These are phyloP conservation scores for Lophius piscatorius DNA, from an alignment of 2,113 vertebrate species.

Conservation along the genomic window DNA sequence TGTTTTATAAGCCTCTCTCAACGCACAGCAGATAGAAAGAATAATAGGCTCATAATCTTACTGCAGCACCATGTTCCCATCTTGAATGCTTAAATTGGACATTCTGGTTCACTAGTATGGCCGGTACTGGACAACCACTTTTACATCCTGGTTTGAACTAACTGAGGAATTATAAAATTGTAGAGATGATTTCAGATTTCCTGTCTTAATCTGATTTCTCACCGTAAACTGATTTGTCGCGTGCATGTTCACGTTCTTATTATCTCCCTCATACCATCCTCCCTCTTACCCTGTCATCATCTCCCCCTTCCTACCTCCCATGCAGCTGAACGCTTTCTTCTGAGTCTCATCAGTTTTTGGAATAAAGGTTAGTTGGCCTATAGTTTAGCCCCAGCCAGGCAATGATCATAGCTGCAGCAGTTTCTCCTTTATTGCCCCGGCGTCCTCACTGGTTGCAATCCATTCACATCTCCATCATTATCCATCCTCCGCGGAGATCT, in stretches of 20 bases:
- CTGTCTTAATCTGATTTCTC: conserved; percentile 19
- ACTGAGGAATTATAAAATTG: neutral
- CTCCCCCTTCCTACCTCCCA: neutral
- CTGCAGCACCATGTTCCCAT: neutral
- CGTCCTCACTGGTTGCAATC: conserved; percentile 36
- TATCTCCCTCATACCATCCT: conserved; percentile 15
- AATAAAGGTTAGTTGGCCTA: conserved; percentile 39
- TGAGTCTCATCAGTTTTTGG: conserved; percentile 23
- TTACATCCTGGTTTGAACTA: neutral
- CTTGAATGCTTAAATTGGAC: conserved; percentile 7
- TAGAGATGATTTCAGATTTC: conserved; percentile 13
- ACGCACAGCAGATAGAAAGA: no score
- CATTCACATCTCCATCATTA: conserved; percentile 38
- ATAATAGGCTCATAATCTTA: neutral
- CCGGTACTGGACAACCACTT: neutral
- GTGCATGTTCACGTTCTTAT: conserved; percentile 45
- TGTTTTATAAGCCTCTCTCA: no score
- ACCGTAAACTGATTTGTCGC: conserved; percentile 24
- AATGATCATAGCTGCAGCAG: conserved; percentile 18
- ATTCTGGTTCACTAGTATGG: neutral
- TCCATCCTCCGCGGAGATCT: conserved; percentile 26
- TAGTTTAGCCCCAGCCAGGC: conserved; percentile 15
- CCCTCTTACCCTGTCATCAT: conserved; percentile 6
- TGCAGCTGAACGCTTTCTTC: conserved; percentile 4
- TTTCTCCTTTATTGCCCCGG: conserved; percentile 36